Evolutionary conservation across 2,797 vertebrate genomes (phyloP), one percentile per base, ranked within the genome.

Genomic region (Sternarchorhynchus goeldii): DNA sequence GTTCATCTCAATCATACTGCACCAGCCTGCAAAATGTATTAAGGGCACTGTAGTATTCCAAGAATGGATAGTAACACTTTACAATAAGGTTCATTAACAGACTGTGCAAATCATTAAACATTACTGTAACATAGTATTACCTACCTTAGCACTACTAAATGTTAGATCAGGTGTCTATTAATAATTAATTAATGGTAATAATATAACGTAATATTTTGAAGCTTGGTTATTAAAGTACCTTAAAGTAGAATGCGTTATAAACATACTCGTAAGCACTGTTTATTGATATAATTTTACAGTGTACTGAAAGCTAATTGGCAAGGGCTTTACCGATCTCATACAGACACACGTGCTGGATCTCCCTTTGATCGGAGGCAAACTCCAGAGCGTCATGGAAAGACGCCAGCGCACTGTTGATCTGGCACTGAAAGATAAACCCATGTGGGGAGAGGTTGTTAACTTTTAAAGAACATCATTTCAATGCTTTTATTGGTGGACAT

Each of bases 1-100:
- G 89, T 95, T 98, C 92, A 99, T 94, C 85, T 98, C 97, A 63
- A 99, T 99, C 98, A 99, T 99, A 92, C 97, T 99, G 92, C 98
- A 99, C 98, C 98, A 99, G 29, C 98, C 97, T 99, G 76, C 65
- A 83, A 16, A 50, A 20, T 14, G 5, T 4, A 16, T 20, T 50
- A 12, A 12, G 45, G 45, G 8, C 10, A 12, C 14, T 50, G 45
- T 14, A 50, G 45, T 50, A 50, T 50, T 50, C 45, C 12, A 50
- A 50, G 45, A 50, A 12, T 50, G 2, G 2, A 50, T 2, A 3
- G 10, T 50, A 50, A 12, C 45, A 50, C 45, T 12, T 50, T 50
- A 50, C 45, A 50, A 12, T 50, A 10, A 50, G 45, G 45, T 50
- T 12, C 12, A 12, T 50, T 41, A 6, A 6, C 6, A 10, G 39